Evolutionary conservation across 2,113 vertebrate genomes (phyloP).

Genomic region (Menura novaehollandiae): DNA sequence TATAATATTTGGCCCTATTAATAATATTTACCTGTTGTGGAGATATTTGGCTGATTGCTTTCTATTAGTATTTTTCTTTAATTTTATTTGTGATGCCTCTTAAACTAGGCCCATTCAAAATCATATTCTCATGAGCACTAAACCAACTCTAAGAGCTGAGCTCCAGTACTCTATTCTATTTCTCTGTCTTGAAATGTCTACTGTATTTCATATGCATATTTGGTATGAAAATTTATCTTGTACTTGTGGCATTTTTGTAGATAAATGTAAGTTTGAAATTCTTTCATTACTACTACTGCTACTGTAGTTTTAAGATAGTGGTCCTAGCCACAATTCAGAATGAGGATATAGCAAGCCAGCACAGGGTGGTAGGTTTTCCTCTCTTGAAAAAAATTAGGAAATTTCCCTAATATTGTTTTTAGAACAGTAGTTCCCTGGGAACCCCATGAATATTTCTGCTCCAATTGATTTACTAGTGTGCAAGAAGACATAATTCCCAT

Average conservation of each 20-base stretch:
- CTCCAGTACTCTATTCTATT: neutral
- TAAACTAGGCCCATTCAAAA: neutral
- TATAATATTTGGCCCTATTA: neutral
- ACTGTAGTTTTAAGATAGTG: neutral
- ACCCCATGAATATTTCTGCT: neutral
- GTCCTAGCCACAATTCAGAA: neutral
- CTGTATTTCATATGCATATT: neutral
- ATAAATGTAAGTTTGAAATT: neutral
- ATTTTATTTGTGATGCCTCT: neutral
- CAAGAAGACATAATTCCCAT: neutral
- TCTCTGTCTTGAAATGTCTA: neutral
- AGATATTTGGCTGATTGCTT: neutral
- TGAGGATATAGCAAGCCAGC: neutral
- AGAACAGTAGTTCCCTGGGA: neutral
- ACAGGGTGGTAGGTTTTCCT: neutral
- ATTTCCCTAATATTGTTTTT: neutral
- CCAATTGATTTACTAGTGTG: neutral
- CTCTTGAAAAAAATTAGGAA: neutral
- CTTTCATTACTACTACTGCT: neutral
- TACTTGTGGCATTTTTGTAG: neutral
- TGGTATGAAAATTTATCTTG: neutral
- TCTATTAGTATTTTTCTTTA: neutral
- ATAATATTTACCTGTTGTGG: neutral
- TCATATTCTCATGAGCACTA: neutral
- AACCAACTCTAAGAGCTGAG: neutral